phyloP scores from a whole-genome alignment of 2,888 invertebrate species.

The Artemia sinica region DNA sequence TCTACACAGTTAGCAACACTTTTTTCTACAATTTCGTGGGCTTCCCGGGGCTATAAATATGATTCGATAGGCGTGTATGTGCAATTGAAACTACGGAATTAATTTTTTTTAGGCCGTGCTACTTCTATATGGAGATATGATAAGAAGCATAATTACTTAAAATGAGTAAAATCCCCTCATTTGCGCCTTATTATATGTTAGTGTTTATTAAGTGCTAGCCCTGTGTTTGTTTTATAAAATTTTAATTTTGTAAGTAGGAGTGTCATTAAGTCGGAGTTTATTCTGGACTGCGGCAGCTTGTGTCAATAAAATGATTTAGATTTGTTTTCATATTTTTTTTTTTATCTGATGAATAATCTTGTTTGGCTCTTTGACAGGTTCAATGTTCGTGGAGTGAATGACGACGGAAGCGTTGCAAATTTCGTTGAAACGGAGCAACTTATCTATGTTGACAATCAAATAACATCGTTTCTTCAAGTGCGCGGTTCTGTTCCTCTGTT shows the following conservation, averaged over 20 bases:
- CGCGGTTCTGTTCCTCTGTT: constrained; percentile 93
- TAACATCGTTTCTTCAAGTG: constrained; percentile 62
- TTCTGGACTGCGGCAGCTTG: background rate
- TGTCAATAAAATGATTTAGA: constrained; percentile 9
- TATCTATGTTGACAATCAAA: constrained; percentile 71
- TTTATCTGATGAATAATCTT: background rate
- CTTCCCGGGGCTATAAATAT: no score
- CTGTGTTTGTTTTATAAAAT: no score
- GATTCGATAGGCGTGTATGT: no score
- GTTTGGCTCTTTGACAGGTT: constrained; percentile 40
- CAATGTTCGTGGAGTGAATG: constrained; percentile 95
- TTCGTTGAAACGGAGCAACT: constrained; percentile 99
- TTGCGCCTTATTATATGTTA: no score
- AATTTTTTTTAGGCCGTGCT: no score
- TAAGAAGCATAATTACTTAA: no score
- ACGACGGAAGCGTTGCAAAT: constrained; percentile 97
- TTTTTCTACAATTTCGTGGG: no score
- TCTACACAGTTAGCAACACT: no score
- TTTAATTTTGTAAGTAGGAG: background rate
- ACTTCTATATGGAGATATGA: no score
- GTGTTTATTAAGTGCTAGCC: no score
- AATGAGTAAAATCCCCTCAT: no score
- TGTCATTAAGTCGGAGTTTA: background rate
- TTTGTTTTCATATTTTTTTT: background rate
- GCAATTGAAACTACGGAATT: no score